Base-by-base conservation (phyloP, 2,797 vertebrate species). In the Esox lucius region DNA sequence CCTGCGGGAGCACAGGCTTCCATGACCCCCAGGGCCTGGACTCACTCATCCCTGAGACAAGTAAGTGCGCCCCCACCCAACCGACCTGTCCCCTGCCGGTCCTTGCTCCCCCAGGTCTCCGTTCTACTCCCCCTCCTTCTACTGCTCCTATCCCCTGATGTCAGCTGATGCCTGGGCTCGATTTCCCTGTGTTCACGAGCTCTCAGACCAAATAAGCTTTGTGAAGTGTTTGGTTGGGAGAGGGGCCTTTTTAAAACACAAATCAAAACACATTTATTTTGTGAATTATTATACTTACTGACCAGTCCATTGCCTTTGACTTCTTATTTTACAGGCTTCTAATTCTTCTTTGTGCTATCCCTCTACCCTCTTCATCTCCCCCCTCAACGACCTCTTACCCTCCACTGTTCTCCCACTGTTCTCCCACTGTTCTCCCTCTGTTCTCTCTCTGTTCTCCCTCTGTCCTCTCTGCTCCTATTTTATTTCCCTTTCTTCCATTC, bases 291-390 rank as follows among this genome's bases (percentile, higher is more conserved):
- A 28, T 75, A 72, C 64, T 33, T 83, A 64, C 91, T 94, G 88
- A 93, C 90, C 85, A 80, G 80, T 69, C 72, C 82, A 24, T 88
- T 87, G 83, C 92, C 86, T 95, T 83, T 84, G 94, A 93, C 93
- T 96, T 97, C 87, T 97, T 98, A 96, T 98, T 93, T 99, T 98
- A 91, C 97, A 98, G 97, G 97, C 97, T 94, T 99, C 93, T 99
- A 98, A 98, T 85, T 96, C 95, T 96, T 89, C 93, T 94, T 95
- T 95, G 89, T 95, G 92, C 96, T 96, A 86, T 96, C 95, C 92
- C 94, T 95, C 94, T 91, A 91, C 93, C 69, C 87, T 84, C 90
- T 86, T 92, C 90, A 87, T 87, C 84, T 90, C 74, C 56, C 80
- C 75, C 89, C 78, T 70, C 85, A 79, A 87, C 75, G 77, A 73